Percentiles rank a stretch among this genome's conserved stretches.
Conservation (phyloP, 1,140 invertebrate genomes). For the Microplitis mediator region DNA sequence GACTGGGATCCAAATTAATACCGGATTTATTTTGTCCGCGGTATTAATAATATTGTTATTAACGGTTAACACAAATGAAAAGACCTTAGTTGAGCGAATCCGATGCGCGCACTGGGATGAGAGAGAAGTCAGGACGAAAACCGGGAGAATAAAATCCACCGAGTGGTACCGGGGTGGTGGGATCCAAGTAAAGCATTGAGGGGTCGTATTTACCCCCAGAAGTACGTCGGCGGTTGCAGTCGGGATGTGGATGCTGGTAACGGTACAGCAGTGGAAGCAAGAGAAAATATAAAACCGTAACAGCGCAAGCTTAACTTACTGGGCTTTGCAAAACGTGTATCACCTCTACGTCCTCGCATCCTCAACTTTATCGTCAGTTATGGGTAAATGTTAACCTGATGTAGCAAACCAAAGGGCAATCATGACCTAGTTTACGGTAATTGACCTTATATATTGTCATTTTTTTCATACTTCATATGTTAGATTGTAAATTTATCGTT, state of each 20-base stretch:
- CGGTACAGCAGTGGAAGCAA: constrained; percentile 3
- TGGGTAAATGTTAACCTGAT: background rate
- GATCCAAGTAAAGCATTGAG: background rate
- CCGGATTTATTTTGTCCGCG: too few relatives aligned
- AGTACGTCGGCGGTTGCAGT: too few relatives aligned
- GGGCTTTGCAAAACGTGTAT: background rate
- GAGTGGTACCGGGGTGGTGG: constrained; percentile 28
- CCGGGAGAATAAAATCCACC: constrained; percentile 31
- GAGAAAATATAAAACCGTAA: constrained; percentile 32
- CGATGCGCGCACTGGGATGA: constrained; percentile 56
- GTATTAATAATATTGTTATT: too few relatives aligned
- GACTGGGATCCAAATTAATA: too few relatives aligned
- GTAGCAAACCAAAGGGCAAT: too few relatives aligned
- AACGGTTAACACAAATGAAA: constrained; percentile 24
- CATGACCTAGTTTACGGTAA: too few relatives aligned
- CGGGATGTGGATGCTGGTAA: too few relatives aligned
- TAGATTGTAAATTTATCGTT: too few relatives aligned
- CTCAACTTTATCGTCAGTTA: background rate
- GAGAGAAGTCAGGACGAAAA: constrained; percentile 32
- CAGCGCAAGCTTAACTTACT: constrained; percentile 42
- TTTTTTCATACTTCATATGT: too few relatives aligned
- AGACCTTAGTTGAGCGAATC: constrained; percentile 58
- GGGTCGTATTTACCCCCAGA: constrained; percentile 1
- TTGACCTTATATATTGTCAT: too few relatives aligned
- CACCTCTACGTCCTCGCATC: background rate